Conservation (phyloP, 2,113 vertebrate genomes). For the Aegotheles bennettii region DNA sequence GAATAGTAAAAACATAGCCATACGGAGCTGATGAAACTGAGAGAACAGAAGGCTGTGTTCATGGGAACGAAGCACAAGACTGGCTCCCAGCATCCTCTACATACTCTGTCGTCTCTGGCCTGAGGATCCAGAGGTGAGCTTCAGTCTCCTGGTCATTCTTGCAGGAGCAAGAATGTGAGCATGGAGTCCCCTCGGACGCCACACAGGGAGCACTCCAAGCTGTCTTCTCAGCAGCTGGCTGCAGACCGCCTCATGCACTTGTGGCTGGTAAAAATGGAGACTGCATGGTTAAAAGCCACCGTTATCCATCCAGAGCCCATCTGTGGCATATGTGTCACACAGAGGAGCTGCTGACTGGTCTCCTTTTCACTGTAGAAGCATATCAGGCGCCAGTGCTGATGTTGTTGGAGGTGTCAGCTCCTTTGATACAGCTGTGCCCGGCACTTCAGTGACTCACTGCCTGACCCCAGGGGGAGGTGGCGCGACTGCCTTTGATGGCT, state of each 20-base stretch:
- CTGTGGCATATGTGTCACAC: rapidly evolving
- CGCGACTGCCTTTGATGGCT: background rate
- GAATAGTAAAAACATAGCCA: background rate
- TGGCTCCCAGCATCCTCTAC: background rate
- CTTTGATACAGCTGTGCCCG: slow-evolving; percentile 41
- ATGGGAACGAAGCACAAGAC: background rate
- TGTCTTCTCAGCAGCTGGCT: background rate
- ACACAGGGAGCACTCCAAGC: background rate
- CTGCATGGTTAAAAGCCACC: background rate
- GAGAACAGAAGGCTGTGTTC: background rate
- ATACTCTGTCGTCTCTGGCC: background rate
- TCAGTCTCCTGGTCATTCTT: background rate
- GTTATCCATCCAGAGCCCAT: background rate
- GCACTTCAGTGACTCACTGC: background rate
- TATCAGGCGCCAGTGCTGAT: background rate
- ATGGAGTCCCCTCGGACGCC: background rate
- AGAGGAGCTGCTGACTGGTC: background rate
- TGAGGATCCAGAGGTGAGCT: background rate
- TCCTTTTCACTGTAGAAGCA: background rate
- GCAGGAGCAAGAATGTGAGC: background rate
- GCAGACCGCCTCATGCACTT: background rate
- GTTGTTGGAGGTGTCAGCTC: background rate
- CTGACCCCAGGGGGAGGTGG: slow-evolving; percentile 44
- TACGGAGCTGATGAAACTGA: background rate
- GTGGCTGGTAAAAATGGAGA: background rate